These are phyloP conservation scores for Marasmarcha lunaedactyla DNA, from an alignment of 2,888 invertebrate genomes.

Conservation along the genomic window DNA sequence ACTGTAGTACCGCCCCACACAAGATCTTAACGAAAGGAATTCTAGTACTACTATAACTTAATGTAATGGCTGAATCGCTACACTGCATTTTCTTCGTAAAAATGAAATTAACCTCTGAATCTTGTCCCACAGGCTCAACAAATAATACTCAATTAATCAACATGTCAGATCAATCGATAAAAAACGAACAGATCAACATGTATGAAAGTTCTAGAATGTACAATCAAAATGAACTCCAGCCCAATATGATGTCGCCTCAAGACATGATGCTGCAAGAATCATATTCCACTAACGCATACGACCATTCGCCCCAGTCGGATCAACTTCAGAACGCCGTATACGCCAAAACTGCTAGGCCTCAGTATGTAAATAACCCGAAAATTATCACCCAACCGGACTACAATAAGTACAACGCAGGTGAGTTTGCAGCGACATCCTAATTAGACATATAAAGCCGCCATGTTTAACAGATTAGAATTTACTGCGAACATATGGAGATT, in stretches of 20 bases:
- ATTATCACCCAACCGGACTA: constrained; percentile 41
- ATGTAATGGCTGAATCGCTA: too few relatives aligned
- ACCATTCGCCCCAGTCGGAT: constrained; percentile 28
- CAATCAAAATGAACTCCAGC: constrained; percentile 48
- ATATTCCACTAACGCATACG: constrained; percentile 21
- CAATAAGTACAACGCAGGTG: constrained; percentile 47
- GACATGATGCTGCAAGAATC: constrained; percentile 42
- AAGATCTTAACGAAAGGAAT: too few relatives aligned
- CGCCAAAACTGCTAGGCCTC: constrained; percentile 34
- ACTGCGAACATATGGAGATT: too few relatives aligned
- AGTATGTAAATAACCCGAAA: constrained; percentile 41
- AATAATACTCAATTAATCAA: constrained; percentile 54
- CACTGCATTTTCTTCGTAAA: too few relatives aligned
- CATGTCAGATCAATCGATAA: constrained; percentile 40
- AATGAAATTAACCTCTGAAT: too few relatives aligned
- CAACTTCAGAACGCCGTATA: constrained; percentile 30
- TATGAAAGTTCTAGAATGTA: constrained; percentile 45
- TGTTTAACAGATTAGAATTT: neutral
- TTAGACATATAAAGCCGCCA: too few relatives aligned
- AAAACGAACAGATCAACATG: constrained; percentile 53
- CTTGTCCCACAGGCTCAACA: constrained; percentile 31
- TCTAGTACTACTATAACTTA: too few relatives aligned
- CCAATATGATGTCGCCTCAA: constrained; percentile 38
- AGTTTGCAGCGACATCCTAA: constrained; percentile 9
- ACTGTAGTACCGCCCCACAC: too few relatives aligned